Percentiles rank a stretch among this genome's conserved stretches.
Evolutionary conservation across 92 coral and sea anemone species (phyloP).

Genomic region (Zoanthus gigantus): DNA sequence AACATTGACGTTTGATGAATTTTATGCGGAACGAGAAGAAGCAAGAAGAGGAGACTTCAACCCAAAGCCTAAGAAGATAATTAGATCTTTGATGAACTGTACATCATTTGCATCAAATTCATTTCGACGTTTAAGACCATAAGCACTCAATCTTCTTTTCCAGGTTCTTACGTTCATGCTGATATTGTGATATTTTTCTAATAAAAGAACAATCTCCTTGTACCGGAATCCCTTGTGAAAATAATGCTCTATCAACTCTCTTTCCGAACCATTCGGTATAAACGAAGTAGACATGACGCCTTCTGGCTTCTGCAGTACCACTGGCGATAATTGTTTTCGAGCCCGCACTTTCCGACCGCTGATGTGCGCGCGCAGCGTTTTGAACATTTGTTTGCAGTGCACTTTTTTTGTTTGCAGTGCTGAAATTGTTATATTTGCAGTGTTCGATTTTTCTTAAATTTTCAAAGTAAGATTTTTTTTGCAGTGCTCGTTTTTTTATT

Average conservation of each 20-base stretch:
- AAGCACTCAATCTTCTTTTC: slow-evolving; percentile 9
- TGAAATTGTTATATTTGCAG: not conserved
- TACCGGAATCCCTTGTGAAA: slow-evolving; percentile 18
- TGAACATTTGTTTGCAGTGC: not conserved
- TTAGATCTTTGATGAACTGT: slow-evolving; percentile 1
- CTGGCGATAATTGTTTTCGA: slow-evolving; percentile 8
- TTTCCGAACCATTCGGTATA: slow-evolving; percentile 47
- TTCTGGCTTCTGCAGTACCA: slow-evolving; percentile 3
- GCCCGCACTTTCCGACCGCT: slow-evolving; percentile 22
- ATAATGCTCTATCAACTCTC: slow-evolving; percentile 44
- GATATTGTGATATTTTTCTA: slow-evolving; percentile 19
- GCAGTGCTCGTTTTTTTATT: slow-evolving; percentile 10
- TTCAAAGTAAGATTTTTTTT: not conserved
- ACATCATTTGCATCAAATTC: slow-evolving; percentile 4
- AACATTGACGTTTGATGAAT: slow-evolving; percentile 60
- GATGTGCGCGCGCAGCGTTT: slow-evolving; percentile 16
- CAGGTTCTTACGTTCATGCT: slow-evolving; percentile 8
- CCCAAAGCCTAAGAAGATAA: slow-evolving; percentile 18
- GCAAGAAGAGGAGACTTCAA: slow-evolving; percentile 49
- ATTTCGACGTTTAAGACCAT: not conserved
- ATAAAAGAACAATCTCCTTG: slow-evolving; percentile 11
- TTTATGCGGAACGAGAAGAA: slow-evolving; percentile 55
- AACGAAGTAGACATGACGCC: slow-evolving; percentile 15
- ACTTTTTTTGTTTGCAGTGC: not conserved
- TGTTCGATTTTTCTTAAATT: not conserved